Evolutionary conservation across 2,888 invertebrate genomes (phyloP), one percentile per base, ranked within the genome.

Genomic region (Parascotia fuliginaria): DNA sequence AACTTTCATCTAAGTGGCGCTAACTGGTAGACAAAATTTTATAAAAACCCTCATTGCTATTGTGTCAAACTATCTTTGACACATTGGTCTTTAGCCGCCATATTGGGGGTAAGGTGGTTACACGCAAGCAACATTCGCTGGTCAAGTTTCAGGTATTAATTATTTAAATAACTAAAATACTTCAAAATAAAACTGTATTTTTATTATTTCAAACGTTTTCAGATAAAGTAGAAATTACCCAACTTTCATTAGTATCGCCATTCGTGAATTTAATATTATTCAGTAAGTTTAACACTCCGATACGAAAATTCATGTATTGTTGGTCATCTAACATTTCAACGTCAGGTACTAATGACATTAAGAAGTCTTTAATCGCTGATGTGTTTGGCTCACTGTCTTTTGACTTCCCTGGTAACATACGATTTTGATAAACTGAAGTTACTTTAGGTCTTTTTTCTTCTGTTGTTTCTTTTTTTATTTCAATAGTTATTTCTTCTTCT

Each of bases 291-390:
- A 63, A 9, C 5, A 65, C 66, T 2, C 54, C 63, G 3, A 63
- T 11, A 13, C 63, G 63, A 12, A 63, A 63, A 4, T 4, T 38
- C 57, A 63, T 63, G 16, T 47, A 55, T 9, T 43, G 51, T 13
- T 53, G 38, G 16, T 38, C 38, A 33, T 43, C 15, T 0, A 63
- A 6, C 4, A 47, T 56, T n/a, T 53, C 50, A 0, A 63, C 11
- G 39, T 63, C 63, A 7, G 62, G 63, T 3, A 65, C 38, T 13
- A 63, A 32, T 0, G 63, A 63, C 37, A 61, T 0, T 9, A 63
- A 32, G 11, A 65, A 63, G 12, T 65, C 50, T 9, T 40, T 44
- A 29, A 42, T 57, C 0, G 63, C 62, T 9, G 22, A 39, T 11
- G 40, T 31, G 11, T 28, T 40, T 3, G 40, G 14, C 0, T 51